A percentile compares a stretch with the other conserved stretches of the same genome.
Conservation (phyloP, 2,888 invertebrate species). For the Perdita meconis region DNA sequence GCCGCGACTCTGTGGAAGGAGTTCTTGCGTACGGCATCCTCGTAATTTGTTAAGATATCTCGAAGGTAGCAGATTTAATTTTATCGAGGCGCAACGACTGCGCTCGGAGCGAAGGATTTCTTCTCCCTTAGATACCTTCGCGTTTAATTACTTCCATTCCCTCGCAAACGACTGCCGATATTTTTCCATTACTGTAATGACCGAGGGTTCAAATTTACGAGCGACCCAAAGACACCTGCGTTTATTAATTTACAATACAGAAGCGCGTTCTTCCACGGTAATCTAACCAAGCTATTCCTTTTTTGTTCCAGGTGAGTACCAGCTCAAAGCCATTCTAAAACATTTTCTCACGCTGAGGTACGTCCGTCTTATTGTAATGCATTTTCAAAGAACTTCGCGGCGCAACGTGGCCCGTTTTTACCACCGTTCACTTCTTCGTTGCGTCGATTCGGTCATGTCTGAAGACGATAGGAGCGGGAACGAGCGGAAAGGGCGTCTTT, state of each 20-base stretch:
- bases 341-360: neutral
- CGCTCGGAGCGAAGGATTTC: conserved; percentile 1
- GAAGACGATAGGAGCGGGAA: conserved; percentile 23
- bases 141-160: conserved; percentile 12
- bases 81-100: conserved; percentile 11
- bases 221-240: neutral
- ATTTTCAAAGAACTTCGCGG: neutral
- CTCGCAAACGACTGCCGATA: neutral
- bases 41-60: conserved; percentile 2
- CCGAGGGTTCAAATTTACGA: neutral
- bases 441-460: conserved; percentile 20
- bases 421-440: conserved; percentile 31
- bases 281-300: conserved; percentile 24
- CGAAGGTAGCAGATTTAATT: conserved; percentile 17
- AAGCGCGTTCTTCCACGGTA: neutral
- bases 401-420: neutral
- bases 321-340: neutral
- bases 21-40: neutral
- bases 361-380: neutral
- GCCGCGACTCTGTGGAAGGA: neutral
- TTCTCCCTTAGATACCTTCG: neutral
- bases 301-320: conserved; percentile 73
- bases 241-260: conserved; percentile 7
- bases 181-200: conserved; percentile 16
- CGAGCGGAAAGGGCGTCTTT: conserved; percentile 53